phyloP scores from a whole-genome alignment of 2,797 vertebrate species.

The Takifugu rubripes region DNA sequence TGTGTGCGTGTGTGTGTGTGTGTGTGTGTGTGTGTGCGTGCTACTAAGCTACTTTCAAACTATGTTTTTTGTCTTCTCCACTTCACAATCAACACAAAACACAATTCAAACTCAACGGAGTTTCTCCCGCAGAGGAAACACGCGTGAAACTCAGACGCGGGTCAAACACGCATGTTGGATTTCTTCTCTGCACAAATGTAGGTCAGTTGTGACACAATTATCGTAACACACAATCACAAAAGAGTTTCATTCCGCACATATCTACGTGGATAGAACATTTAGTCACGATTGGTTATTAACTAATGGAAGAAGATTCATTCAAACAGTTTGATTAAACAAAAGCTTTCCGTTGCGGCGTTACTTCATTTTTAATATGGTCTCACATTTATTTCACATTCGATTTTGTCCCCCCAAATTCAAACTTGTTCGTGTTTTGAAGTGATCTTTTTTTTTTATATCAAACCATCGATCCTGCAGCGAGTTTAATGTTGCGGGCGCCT shows the following conservation, averaged over 20 bases:
- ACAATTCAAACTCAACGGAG: slow-evolving; percentile 1
- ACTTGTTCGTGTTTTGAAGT: neutral
- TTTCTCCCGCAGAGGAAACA: neutral
- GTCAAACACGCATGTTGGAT: neutral
- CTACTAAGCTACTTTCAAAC: slow-evolving; percentile 12
- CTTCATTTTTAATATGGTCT: too few species aligned
- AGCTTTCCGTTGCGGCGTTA: too few species aligned
- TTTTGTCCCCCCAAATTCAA: neutral
- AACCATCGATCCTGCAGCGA: too few species aligned
- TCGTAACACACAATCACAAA: too few species aligned
- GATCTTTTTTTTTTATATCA: too few species aligned
- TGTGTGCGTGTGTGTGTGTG: slow-evolving; percentile 19
- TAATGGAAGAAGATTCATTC: neutral
- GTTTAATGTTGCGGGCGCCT: slow-evolving; percentile 34
- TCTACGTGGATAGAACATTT: too few species aligned
- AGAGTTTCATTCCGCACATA: too few species aligned
- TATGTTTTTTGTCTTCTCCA: slow-evolving; percentile 2
- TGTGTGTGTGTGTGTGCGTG: slow-evolving; percentile 5
- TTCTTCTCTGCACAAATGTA: slow-evolving; percentile 22
- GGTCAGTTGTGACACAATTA: slow-evolving; percentile 25
- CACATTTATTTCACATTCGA: neutral
- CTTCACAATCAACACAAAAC: slow-evolving; percentile 11
- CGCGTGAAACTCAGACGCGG: neutral
- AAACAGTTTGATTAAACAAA: too few species aligned
- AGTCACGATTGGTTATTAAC: neutral